phyloP scores from a whole-genome alignment of 2,797 vertebrate genomes.

The Cossypha dichroa region DNA sequence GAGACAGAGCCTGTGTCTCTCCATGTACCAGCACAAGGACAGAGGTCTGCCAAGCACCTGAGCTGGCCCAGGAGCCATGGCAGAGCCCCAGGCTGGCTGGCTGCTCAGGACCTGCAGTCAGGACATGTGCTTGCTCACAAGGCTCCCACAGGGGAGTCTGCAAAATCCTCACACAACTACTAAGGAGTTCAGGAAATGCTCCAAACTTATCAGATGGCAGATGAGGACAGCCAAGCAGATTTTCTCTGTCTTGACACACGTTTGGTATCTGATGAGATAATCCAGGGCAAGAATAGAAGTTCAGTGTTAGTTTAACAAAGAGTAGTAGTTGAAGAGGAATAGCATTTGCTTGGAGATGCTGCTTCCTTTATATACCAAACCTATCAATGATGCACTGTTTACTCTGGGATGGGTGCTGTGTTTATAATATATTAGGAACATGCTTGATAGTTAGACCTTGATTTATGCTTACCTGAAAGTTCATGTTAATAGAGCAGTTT shows the following conservation, averaged over 20 bases:
- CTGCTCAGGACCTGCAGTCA: background rate
- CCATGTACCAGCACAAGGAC: background rate
- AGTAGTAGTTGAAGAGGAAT: background rate
- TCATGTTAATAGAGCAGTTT: background rate
- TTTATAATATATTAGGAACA: background rate
- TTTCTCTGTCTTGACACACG: background rate
- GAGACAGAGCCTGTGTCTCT: background rate
- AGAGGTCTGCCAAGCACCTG: background rate
- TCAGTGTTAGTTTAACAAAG: background rate
- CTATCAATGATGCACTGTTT: background rate
- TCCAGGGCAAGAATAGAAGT: background rate
- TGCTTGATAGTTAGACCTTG: background rate
- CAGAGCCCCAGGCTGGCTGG: background rate
- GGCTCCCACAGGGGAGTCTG: background rate
- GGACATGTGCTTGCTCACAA: background rate
- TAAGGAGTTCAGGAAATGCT: background rate
- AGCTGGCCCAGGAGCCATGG: fast-evolving
- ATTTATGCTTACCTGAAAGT: background rate
- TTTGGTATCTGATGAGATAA: background rate
- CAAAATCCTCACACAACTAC: background rate
- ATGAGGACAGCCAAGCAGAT: background rate
- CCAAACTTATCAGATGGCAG: background rate
- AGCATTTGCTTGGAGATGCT: background rate
- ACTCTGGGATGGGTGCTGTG: background rate
- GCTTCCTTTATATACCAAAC: background rate